phyloP scores from a whole-genome alignment of 1,140 invertebrate genomes.

The Aradophagus sp. region DNA sequence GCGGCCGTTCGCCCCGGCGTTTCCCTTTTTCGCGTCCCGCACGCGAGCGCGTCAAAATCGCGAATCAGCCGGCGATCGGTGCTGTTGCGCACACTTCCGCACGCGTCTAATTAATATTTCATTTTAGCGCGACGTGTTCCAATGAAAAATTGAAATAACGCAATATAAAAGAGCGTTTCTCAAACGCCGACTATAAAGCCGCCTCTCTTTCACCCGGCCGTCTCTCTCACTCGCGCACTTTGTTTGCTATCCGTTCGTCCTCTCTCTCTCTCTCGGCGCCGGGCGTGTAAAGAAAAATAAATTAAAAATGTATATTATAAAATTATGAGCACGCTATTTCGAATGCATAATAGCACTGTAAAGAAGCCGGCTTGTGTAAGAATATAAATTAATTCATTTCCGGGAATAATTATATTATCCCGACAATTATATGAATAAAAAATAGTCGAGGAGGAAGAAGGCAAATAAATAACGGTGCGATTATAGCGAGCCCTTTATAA shows the following conservation, averaged over 20 bases:
- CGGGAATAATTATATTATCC: conserved; percentile 24
- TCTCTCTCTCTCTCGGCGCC: no score
- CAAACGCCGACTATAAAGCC: conserved; percentile 1
- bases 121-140: conserved; percentile 11
- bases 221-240: no score
- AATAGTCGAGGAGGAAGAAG: no score
- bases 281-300: no score
- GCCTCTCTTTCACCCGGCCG: no score
- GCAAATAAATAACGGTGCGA: conserved; percentile 15
- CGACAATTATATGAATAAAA: conserved; percentile 13
- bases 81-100: neutral
- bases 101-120: conserved; percentile 22
- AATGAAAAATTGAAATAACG: conserved; percentile 22
- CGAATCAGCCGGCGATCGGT: conserved; percentile 7
- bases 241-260: no score
- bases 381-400: conserved; percentile 40
- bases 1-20: no score
- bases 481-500: conserved; percentile 10
- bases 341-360: conserved; percentile 21
- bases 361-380: conserved; percentile 23
- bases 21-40: no score
- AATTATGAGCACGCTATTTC: conserved; percentile 25
- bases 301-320: conserved; percentile 27
- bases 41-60: neutral
- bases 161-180: conserved; percentile 3